phyloP scores from a whole-genome alignment of 2,797 vertebrate species.

The Hemibagrus guttatus region DNA sequence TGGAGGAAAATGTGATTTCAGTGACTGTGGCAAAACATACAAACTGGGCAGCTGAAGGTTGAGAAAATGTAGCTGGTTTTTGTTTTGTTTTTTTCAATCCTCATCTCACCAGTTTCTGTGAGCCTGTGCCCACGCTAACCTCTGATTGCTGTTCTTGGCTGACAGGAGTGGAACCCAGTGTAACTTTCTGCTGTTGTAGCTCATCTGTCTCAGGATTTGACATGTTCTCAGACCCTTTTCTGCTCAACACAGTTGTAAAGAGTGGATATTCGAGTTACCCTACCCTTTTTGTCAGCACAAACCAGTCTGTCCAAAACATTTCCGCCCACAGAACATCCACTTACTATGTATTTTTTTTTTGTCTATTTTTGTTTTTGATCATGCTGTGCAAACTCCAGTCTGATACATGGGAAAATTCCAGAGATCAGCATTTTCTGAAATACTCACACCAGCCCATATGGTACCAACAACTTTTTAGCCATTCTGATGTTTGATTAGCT shows the following conservation, averaged over 20 bases:
- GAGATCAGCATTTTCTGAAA: slow-evolving; percentile 1
- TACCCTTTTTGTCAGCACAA: background rate
- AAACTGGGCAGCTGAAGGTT: background rate
- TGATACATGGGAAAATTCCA: background rate
- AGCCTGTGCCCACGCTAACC: background rate
- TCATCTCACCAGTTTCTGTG: background rate
- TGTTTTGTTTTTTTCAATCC: background rate
- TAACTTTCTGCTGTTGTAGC: background rate
- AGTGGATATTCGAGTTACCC: background rate
- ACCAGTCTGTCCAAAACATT: background rate
- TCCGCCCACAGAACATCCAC: background rate
- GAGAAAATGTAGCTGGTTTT: too few relatives aligned
- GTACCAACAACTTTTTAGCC: background rate
- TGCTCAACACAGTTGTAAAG: background rate
- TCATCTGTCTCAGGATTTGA: background rate
- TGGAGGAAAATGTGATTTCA: background rate
- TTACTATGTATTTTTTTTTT: background rate
- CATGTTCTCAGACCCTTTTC: background rate
- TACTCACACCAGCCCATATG: background rate
- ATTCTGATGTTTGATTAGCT: background rate
- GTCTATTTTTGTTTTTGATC: background rate
- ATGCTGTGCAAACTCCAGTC: background rate
- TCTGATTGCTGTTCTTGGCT: background rate
- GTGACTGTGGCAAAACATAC: background rate
- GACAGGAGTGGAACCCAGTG: background rate